Evolutionary conservation across 2,888 invertebrate genomes (phyloP).

Genomic region (Eristalis pertinax): DNA sequence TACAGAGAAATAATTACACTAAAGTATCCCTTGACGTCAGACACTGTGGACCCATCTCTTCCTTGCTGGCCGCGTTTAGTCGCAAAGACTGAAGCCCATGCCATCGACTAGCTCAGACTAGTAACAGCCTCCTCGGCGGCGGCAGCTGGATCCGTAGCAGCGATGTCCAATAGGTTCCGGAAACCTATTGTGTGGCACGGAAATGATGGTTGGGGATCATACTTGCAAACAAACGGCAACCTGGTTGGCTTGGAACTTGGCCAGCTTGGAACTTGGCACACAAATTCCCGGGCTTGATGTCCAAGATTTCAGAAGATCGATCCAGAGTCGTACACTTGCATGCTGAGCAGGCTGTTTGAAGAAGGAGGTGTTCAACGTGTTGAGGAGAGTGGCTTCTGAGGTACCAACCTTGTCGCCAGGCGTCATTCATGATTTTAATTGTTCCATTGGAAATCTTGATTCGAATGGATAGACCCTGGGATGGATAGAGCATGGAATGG

Average conservation of each 20-base stretch:
- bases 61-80: slow-evolving; percentile 83
- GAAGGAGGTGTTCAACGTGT: slow-evolving; percentile 99
- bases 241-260: slow-evolving; percentile 95
- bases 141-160: slow-evolving; percentile 90
- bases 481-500: no score
- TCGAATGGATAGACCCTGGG: slow-evolving; percentile 99
- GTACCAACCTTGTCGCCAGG: slow-evolving; percentile 99
- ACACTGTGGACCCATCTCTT: background rate
- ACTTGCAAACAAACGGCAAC: slow-evolving; percentile 96
- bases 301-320: slow-evolving; percentile 98
- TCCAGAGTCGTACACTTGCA: slow-evolving; percentile 99
- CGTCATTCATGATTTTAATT: slow-evolving; percentile 99
- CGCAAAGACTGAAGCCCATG: slow-evolving; percentile 98
- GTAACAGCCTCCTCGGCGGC: slow-evolving; percentile 87
- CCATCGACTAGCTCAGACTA: slow-evolving; percentile 93
- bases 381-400: slow-evolving; percentile 98
- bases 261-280: slow-evolving; percentile 95
- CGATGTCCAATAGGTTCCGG: slow-evolving; percentile 98
- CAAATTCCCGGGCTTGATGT: slow-evolving; percentile 98
- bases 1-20: slow-evolving; percentile 50
- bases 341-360: slow-evolving; percentile 97
- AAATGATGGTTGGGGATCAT: slow-evolving; percentile 98
- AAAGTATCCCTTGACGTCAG: slow-evolving; percentile 21
- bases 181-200: slow-evolving; percentile 99
- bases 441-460: slow-evolving; percentile 99